Evolutionary conservation across 2,888 invertebrate species (phyloP).

Genomic region (Latrodectus elegans): DNA sequence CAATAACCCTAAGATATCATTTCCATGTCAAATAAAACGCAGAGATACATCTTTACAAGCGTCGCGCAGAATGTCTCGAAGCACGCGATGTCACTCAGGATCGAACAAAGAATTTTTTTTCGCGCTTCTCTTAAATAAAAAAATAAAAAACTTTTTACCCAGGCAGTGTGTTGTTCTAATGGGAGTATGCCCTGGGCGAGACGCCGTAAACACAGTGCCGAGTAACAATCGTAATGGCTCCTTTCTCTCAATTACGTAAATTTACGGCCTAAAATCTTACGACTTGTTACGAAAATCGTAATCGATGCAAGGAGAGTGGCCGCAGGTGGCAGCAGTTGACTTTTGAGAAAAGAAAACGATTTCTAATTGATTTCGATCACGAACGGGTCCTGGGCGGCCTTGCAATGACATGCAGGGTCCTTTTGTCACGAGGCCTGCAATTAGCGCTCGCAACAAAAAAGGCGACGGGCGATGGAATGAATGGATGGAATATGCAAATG

Average conservation of each 20-base stretch:
- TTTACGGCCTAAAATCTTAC: neutral
- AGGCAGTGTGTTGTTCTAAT: too few species aligned
- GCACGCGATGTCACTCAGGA: too few species aligned
- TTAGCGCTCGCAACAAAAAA: slow-evolving; percentile 39
- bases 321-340: slow-evolving; percentile 30
- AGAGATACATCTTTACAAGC: too few species aligned
- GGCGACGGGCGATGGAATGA: slow-evolving; percentile 54
- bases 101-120: too few species aligned
- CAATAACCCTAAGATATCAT: too few species aligned
- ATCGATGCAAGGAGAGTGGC: neutral
- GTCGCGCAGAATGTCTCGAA: too few species aligned
- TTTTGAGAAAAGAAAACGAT: slow-evolving; percentile 8
- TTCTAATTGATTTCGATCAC: slow-evolving; percentile 60
- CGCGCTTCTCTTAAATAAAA: too few species aligned
- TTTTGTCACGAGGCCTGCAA: slow-evolving; percentile 45
- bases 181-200: too few species aligned
- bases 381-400: slow-evolving; percentile 2
- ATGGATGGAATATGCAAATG: slow-evolving; percentile 64
- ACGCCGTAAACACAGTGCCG: too few species aligned
- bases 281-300: neutral
- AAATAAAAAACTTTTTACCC: too few species aligned
- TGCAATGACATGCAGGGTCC: slow-evolving; percentile 13
- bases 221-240: slow-evolving; percentile 1
- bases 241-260: neutral
- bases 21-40: too few species aligned